These are phyloP conservation scores for Bradypus variegatus DNA, from an alignment of 2,797 vertebrate genomes.

Conservation along the genomic window DNA sequence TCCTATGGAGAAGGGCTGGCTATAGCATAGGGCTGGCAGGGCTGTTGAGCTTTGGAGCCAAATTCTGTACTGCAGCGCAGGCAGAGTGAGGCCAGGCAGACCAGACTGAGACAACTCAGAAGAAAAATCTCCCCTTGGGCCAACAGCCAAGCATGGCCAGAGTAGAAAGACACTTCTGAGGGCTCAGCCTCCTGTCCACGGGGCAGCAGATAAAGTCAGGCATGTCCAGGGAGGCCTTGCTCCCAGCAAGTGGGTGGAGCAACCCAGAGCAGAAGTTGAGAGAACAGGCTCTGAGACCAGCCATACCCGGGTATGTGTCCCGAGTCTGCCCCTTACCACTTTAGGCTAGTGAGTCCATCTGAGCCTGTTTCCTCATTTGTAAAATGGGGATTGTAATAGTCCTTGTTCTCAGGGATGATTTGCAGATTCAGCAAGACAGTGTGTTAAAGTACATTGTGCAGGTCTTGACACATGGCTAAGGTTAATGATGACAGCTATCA, in stretches of 20 bases:
- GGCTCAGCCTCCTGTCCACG: background rate
- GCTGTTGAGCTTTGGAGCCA: slow-evolving; percentile 41
- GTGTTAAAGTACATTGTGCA: background rate
- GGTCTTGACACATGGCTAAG: background rate
- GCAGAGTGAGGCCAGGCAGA: background rate
- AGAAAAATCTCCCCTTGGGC: background rate
- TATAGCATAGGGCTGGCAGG: slow-evolving; percentile 7
- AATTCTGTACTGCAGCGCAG: slow-evolving; percentile 40
- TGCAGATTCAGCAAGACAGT: background rate
- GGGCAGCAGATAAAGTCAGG: background rate
- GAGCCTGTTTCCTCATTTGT: background rate
- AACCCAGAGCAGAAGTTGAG: background rate
- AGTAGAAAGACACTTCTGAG: background rate
- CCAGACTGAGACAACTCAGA: background rate
- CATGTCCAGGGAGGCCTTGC: background rate
- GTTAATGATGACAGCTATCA: background rate
- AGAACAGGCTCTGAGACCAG: background rate
- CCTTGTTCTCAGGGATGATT: background rate
- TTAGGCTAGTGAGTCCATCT: background rate
- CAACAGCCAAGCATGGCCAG: background rate
- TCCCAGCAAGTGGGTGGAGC: background rate
- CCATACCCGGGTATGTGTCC: no score
- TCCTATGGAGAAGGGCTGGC: background rate
- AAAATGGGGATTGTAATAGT: background rate
- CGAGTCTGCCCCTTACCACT: background rate